phyloP scores from a whole-genome alignment of 2,797 vertebrate species.

The Pelodytes ibericus region DNA sequence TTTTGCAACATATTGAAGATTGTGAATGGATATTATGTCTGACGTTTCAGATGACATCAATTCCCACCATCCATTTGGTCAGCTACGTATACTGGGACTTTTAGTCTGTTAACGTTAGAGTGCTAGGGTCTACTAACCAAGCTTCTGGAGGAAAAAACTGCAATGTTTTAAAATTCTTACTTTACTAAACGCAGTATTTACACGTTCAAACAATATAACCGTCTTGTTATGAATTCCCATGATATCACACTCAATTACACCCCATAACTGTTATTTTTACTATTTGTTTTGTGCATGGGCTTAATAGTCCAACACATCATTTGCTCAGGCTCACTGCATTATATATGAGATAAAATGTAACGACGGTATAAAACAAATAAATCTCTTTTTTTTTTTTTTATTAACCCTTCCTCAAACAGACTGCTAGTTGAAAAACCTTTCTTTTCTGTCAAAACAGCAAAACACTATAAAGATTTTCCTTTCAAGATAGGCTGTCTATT shows the following conservation, averaged over 20 bases:
- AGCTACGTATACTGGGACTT: background rate
- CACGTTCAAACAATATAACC: constrained; percentile 25
- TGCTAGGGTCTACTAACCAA: background rate
- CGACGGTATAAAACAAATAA: constrained; percentile 25
- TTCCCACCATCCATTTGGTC: background rate
- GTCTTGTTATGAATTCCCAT: constrained; percentile 35
- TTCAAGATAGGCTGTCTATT: too few species aligned
- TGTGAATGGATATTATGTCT: too few species aligned
- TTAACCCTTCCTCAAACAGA: constrained; percentile 30
- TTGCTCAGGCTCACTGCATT: constrained; percentile 45
- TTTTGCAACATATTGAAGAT: too few species aligned
- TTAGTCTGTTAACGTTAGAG: background rate
- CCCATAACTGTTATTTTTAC: constrained; percentile 52
- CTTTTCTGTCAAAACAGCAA: too few species aligned
- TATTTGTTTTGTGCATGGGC: constrained; percentile 49
- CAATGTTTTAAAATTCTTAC: background rate
- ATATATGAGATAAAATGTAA: constrained; percentile 43
- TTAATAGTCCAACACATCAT: constrained; percentile 51
- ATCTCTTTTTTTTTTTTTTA: constrained; percentile 8
- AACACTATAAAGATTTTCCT: too few species aligned
- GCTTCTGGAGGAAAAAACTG: background rate
- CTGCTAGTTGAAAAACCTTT: too few species aligned
- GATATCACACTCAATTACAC: constrained; percentile 46
- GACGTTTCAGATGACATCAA: too few species aligned
- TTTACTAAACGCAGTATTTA: constrained; percentile 15